Base-by-base conservation (phyloP, 2,797 vertebrate genomes). In the Rhabdophis nuchalis region DNA sequence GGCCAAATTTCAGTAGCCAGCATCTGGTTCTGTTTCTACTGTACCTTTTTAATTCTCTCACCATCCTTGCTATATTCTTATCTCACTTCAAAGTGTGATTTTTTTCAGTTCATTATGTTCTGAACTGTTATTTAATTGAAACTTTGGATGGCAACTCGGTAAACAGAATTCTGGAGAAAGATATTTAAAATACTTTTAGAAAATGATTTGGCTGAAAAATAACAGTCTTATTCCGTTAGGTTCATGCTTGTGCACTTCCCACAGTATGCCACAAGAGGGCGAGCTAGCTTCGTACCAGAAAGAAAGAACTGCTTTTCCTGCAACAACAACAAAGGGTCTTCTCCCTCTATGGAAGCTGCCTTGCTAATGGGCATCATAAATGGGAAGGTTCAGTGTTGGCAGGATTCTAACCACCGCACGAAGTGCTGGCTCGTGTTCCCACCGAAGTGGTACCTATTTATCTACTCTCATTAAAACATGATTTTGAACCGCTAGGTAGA, bases 21-120 rank as follows among this genome's bases (percentile, higher is more conserved):
- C 94, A 91, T 85, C 93, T 95, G 92, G 36, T 94, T 89, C 93
- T 72, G 90, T 25, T 0, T 94, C 94, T 92, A 93, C 92, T 94
- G 89, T 89, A 92, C 94, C 96, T 60, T 94, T 95, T 96, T 95
- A 94, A 95, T 95, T 94, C 92, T 95, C 93, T 93, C 90, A 96
- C 93, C 68, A 77, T 41, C 94, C 94, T 96, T 91, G 36, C 85
- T 95, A 95, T 92, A 92, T 95, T 92, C 96, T 96, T 96, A 96
- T 96, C 95, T 96, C 94, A 94, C 93, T 96, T 96, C 94, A 94
- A 95, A 94, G 95, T 96, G 95, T 96, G 96, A 97, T 95, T 93
- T 96, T 96, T 96, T 97, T 96, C 96, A 96, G 96, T 96, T 97
- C 96, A 95, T 97, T 96, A 96, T 96, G 95, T 96, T 95, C 95